These are phyloP conservation scores for Trichomalopsis sarcophagae DNA, from an alignment of 1,140 invertebrate genomes.

Conservation along the genomic window DNA sequence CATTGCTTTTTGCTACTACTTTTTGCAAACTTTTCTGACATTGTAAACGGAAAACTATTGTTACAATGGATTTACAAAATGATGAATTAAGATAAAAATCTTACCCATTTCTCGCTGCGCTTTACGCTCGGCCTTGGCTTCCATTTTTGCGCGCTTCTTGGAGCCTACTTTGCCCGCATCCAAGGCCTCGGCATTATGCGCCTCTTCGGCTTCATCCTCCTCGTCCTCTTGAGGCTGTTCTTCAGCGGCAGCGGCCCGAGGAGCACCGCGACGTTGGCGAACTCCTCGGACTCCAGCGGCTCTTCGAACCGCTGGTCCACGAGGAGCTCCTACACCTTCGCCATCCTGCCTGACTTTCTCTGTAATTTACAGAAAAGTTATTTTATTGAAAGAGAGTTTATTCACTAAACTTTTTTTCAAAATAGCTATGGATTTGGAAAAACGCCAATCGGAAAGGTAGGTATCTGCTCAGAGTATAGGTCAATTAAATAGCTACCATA, in stretches of 20 bases:
- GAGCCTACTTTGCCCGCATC: conserved; percentile 87
- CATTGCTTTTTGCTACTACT: background rate
- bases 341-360: conserved; percentile 56
- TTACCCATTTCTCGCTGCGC: conserved; percentile 82
- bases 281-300: conserved; percentile 65
- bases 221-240: conserved; percentile 67
- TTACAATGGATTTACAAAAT: no score
- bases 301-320: conserved; percentile 62
- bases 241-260: background rate
- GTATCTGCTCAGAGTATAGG: no score
- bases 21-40: no score
- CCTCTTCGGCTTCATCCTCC: conserved; percentile 68
- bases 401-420: no score
- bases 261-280: conserved; percentile 56
- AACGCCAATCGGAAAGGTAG: no score
- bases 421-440: no score
- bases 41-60: no score
- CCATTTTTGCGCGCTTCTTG: conserved; percentile 93
- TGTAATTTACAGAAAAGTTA: conserved; percentile 34
- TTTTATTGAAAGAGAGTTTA: background rate
- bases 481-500: no score
- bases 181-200: conserved; percentile 75
- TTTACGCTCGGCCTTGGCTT: conserved; percentile 94
- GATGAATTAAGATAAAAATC: background rate
- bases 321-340: conserved; percentile 51